These are phyloP conservation scores for Diarsia dahlii DNA, from an alignment of 2,888 invertebrate genomes.

Conservation along the genomic window DNA sequence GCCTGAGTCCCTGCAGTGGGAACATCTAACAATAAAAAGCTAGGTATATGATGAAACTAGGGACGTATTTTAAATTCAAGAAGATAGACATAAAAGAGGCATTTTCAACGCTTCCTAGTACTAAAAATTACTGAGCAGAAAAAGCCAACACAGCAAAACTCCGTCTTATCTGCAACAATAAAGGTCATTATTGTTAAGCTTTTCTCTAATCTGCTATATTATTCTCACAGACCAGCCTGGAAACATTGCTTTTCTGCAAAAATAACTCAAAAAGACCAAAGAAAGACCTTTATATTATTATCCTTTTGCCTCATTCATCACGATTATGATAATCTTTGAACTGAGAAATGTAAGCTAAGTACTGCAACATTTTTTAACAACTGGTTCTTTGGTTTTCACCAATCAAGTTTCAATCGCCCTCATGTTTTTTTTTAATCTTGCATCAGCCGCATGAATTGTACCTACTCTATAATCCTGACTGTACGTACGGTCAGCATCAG, in stretches of 20 bases:
- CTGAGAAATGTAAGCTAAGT: neutral
- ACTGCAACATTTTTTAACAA: neutral
- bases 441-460: too few species aligned
- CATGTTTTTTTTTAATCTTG: too few species aligned
- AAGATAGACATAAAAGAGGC: neutral
- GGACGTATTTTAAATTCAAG: neutral
- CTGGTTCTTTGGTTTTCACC: neutral
- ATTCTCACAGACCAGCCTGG: neutral
- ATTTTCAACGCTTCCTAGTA: neutral
- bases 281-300: neutral
- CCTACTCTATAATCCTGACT: too few species aligned
- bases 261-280: neutral
- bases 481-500: too few species aligned
- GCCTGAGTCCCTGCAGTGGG: too few species aligned
- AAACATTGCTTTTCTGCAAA: neutral
- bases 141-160: neutral
- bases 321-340: neutral
- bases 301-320: neutral
- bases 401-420: neutral
- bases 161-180: conserved; percentile 2
- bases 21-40: too few species aligned
- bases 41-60: neutral
- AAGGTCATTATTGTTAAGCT: conserved; percentile 6
- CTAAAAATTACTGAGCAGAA: neutral
- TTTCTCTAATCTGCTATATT: neutral